Evolutionary conservation across 2,888 invertebrate genomes (phyloP).

Genomic region (Aphodius granarius): DNA sequence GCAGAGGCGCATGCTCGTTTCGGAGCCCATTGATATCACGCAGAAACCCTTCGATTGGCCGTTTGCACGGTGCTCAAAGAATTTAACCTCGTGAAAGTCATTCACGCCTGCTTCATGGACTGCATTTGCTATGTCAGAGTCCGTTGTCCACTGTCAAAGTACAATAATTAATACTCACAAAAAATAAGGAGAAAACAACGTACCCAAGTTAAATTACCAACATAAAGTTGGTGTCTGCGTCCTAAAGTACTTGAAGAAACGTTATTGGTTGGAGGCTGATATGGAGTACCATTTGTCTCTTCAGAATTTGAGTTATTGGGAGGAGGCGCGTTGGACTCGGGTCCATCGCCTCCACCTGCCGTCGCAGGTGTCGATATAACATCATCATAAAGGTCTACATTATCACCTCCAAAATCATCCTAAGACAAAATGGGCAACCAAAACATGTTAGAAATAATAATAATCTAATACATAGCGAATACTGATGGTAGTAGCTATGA

Average conservation of each 20-base stretch:
- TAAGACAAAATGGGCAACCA: conserved; percentile 41
- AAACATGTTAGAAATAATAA: background rate
- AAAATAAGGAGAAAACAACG: conserved; percentile 42
- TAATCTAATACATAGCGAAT: background rate
- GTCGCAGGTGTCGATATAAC: conserved; percentile 81
- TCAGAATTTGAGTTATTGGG: conserved; percentile 59
- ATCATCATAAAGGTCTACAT: conserved; percentile 94
- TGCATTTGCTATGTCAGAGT: conserved; percentile 93
- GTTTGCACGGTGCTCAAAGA: conserved; percentile 98
- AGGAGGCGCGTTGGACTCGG: conserved; percentile 60
- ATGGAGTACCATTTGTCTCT: conserved; percentile 72
- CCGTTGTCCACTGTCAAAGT: conserved; percentile 90
- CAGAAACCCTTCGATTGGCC: conserved; percentile 99
- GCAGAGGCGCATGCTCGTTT: conserved; percentile 83
- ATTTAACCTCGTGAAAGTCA: conserved; percentile 97
- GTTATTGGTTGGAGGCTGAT: conserved; percentile 71
- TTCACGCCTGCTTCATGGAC: conserved; percentile 84
- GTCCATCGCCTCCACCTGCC: conserved; percentile 37
- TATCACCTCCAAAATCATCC: conserved; percentile 84
- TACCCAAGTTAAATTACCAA: conserved; percentile 99
- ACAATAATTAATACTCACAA: background rate
- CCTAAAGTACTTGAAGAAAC: conserved; percentile 70
- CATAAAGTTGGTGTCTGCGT: conserved; percentile 88
- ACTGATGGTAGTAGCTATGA: background rate
- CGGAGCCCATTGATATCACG: conserved; percentile 91